Evolutionary conservation across 2,888 invertebrate genomes (phyloP).

Genomic region (Synanthedon vespiformis): DNA sequence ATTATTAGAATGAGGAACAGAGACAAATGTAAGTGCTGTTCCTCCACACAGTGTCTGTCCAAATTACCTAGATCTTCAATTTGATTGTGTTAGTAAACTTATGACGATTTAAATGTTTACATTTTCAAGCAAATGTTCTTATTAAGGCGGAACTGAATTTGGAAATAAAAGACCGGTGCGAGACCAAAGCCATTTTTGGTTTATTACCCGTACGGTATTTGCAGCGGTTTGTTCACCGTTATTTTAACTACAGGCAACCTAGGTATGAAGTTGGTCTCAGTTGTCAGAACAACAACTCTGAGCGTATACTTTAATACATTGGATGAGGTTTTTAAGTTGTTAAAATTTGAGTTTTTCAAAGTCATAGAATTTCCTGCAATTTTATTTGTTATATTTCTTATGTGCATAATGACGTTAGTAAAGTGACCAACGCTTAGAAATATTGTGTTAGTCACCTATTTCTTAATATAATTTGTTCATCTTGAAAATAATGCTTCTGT

Average conservation of each 20-base stretch:
- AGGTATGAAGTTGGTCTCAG: slow-evolving; percentile 10
- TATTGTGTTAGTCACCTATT: not conserved
- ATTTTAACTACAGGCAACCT: slow-evolving; percentile 37
- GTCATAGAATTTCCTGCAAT: not conserved
- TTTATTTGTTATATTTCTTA: not conserved
- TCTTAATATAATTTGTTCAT: not conserved
- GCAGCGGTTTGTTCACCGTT: slow-evolving; percentile 57
- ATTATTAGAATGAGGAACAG: slow-evolving; percentile 1
- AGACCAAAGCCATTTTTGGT: slow-evolving; percentile 37
- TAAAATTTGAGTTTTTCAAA: no score
- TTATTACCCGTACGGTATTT: slow-evolving; percentile 52
- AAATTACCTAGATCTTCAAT: slow-evolving; percentile 18
- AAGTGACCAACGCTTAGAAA: not conserved
- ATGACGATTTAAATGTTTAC: slow-evolving; percentile 1
- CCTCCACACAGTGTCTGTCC: not conserved
- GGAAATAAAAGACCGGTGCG: slow-evolving; percentile 26
- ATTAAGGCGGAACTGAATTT: slow-evolving; percentile 14
- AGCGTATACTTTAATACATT: no score
- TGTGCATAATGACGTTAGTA: not conserved
- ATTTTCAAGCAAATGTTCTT: slow-evolving; percentile 2
- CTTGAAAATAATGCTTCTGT: no score
- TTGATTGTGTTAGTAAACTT: slow-evolving; percentile 21
- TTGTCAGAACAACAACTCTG: not conserved
- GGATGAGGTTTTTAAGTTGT: no score
- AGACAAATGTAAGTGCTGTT: not conserved